phyloP scores from a whole-genome alignment of 2,888 invertebrate genomes.

The Strigamia maritima region DNA sequence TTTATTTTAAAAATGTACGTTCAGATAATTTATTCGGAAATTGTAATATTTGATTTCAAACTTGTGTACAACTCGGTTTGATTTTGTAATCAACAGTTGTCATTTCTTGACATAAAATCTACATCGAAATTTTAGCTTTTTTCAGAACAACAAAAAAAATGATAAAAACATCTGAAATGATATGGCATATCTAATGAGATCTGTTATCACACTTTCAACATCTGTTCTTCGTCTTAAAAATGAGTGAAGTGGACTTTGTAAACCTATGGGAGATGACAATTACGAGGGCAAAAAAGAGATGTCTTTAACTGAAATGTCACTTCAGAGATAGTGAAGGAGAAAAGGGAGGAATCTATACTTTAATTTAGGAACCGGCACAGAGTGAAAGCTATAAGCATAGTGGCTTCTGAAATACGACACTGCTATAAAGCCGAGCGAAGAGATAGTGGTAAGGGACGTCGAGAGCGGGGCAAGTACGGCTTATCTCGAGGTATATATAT shows the following conservation, averaged over 20 bases:
- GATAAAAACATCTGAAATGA: too few species aligned
- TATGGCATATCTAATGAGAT: not conserved
- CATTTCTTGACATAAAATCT: too few species aligned
- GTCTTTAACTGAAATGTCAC: not conserved
- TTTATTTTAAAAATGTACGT: not conserved
- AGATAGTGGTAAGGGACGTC: constrained; percentile 21
- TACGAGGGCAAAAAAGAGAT: constrained; percentile 13
- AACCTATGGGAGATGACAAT: constrained; percentile 5
- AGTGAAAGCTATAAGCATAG: constrained; percentile 24
- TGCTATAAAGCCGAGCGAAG: constrained; percentile 32
- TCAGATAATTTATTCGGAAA: not conserved
- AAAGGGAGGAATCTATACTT: constrained; percentile 20
- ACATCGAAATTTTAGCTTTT: too few species aligned
- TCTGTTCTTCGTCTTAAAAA: not conserved
- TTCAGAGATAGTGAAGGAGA: constrained; percentile 1
- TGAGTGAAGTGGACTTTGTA: not conserved
- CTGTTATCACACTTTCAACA: not conserved
- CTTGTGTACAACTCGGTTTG: too few species aligned
- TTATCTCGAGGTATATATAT: constrained; percentile 29
- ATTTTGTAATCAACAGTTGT: too few species aligned
- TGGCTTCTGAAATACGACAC: constrained; percentile 31
- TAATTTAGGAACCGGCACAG: constrained; percentile 28
- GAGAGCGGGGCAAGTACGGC: constrained; percentile 30
- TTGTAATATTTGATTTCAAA: not conserved
- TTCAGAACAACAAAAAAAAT: too few species aligned